These are phyloP conservation scores for Pediacus dermestoides DNA, from an alignment of 2,888 invertebrate genomes.

Conservation along the genomic window DNA sequence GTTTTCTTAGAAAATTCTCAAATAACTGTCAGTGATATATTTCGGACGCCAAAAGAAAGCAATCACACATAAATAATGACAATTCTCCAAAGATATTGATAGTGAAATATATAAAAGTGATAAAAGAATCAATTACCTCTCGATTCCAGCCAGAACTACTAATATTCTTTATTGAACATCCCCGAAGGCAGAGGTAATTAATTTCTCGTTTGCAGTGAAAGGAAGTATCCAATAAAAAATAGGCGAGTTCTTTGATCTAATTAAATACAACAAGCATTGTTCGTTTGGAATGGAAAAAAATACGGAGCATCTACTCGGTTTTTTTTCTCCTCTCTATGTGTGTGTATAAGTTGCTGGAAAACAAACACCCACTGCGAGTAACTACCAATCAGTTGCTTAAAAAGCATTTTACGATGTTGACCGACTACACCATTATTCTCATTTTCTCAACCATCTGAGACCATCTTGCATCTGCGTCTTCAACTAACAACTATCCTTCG, in stretches of 20 bases:
- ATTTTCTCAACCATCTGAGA: conserved; percentile 32
- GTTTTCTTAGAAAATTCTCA: too few relatives aligned
- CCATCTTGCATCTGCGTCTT: conserved; percentile 26
- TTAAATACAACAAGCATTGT: conserved; percentile 12
- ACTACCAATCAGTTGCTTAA: conserved; percentile 28
- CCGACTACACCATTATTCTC: conserved; percentile 26
- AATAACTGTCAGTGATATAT: too few relatives aligned
- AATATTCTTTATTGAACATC: too few relatives aligned
- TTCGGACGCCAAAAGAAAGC: too few relatives aligned
- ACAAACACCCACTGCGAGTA: conserved; percentile 23
- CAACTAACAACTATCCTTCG: neutral
- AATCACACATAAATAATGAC: too few relatives aligned
- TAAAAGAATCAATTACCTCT: too few relatives aligned
- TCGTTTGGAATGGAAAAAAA: conserved; percentile 10
- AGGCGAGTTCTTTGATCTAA: conserved; percentile 13
- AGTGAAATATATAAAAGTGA: too few relatives aligned
- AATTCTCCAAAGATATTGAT: too few relatives aligned
- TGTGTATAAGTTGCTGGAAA: conserved; percentile 14
- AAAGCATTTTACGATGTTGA: conserved; percentile 28
- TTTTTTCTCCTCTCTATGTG: conserved; percentile 5
- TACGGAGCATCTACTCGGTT: conserved; percentile 3
- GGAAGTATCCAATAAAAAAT: conserved; percentile 9
- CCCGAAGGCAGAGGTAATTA: conserved; percentile 8
- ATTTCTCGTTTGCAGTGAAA: conserved; percentile 12
- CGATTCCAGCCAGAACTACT: too few relatives aligned